A percentile compares a stretch with the other conserved stretches of the same genome.
phyloP scores from a whole-genome alignment of 1,140 invertebrate genomes.

The Orussus abietinus region DNA sequence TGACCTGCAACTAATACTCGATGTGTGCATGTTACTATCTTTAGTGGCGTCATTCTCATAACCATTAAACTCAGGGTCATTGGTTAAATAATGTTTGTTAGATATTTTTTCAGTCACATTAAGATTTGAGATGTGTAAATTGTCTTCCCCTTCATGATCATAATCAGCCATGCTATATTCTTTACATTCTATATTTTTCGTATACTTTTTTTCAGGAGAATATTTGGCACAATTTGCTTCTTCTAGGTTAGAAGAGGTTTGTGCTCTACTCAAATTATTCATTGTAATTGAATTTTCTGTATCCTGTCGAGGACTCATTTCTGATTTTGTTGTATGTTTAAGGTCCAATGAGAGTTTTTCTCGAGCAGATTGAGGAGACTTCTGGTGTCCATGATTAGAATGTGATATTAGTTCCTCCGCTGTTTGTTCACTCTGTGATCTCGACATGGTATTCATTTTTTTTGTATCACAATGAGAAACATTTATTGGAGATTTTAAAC shows the following conservation, averaged over 20 bases:
- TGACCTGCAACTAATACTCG: constrained; percentile 23
- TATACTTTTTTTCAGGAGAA: constrained; percentile 33
- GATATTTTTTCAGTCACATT: constrained; percentile 28
- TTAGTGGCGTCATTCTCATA: constrained; percentile 6
- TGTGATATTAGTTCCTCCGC: constrained; percentile 20
- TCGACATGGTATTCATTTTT: constrained; percentile 16
- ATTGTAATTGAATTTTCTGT: constrained; percentile 32
- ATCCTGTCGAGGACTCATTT: constrained; percentile 13
- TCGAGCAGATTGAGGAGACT: constrained; percentile 11
- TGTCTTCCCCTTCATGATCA: constrained; percentile 20
- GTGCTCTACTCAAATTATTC: constrained; percentile 32
- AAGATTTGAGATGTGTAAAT: constrained; percentile 12
- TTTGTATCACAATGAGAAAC: constrained; percentile 14
- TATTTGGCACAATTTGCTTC: constrained; percentile 20
- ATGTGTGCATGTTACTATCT: constrained; percentile 14
- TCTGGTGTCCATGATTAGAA: constrained; percentile 22
- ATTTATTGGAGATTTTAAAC: constrained; percentile 17
- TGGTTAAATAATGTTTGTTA: constrained; percentile 25
- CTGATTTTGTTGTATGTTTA: constrained; percentile 12
- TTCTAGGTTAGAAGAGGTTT: constrained; percentile 24
- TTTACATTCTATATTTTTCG: constrained; percentile 34
- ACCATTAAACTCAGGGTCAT: constrained; percentile 18
- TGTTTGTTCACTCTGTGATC: constrained; percentile 15
- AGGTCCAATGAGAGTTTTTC: constrained; percentile 30
- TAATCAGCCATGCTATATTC: constrained; percentile 23